Base-by-base conservation (phyloP, 2,888 invertebrate genomes). In the Acronicta aceris region DNA sequence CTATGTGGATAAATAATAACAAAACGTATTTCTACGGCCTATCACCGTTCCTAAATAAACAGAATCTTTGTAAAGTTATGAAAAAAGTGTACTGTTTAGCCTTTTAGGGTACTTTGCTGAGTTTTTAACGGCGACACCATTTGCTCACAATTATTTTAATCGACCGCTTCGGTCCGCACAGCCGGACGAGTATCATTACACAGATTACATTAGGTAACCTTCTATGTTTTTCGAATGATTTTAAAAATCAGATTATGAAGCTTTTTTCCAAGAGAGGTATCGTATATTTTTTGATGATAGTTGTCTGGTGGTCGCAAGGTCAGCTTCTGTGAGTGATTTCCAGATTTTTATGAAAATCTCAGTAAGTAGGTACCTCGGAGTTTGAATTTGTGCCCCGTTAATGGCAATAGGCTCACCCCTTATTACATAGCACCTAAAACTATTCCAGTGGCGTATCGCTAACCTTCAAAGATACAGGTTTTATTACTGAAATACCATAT, bases 101-200 rank as follows among this genome's bases (percentile, higher is more conserved):
- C 52, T 40, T 72, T 68, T 38, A 50, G 47, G 30, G 30, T 38
- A 61, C 45, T 57, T 51, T 59, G 59, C 78, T 62, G 65, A 66
- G 40, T 66, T 68, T 75, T 62, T 57, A 65, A 66, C 43, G 5
- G 46, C 30, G 13, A 59, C 53, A 67, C 68, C 59, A 59, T 74
- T 66, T 62, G 51, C 55, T 21, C 51, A 60, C 65, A 78, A 76
- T 78, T 78, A 78, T 72, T 67, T 70, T 76, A 76, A 75, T 67
- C 49, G 60, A 38, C 67, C 70, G 75, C 76, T 75, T 66, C 68
- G 49, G 48, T 58, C 12, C 36, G 30, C 16, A 46, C 46, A 27
- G 49, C 51, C 47, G 50, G 43, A 45, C 45, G 41, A 48, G 49
- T 41, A 56, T 51, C 61, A 67, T 72, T 78, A 50, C 40, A 61